Base-by-base conservation (phyloP, 2,797 vertebrate species). In the Neopelma chrysocephalum region DNA sequence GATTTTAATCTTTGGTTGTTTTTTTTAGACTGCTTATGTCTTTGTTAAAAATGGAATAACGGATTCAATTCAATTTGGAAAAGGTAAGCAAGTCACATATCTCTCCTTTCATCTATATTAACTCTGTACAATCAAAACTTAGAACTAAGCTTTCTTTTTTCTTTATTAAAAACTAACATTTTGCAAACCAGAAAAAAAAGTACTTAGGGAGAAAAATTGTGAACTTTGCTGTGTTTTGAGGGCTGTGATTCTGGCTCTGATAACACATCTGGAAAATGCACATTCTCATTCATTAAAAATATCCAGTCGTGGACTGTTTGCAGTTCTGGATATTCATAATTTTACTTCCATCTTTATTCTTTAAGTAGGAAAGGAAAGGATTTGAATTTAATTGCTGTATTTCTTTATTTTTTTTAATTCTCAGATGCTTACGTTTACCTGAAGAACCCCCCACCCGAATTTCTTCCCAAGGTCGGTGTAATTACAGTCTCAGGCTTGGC, bases 361-460 rank as follows among this genome's bases (percentile, higher is more conserved):
- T 58, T 26, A 58, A 29, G 22, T 38, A 12, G 12, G 27, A 79
- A 90, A 58, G 50, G 21, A 85, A 82, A 71, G n/a, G 1, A 38
- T 89, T 69, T 3, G 25, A 66, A 40, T 1, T 88, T 12, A 92
- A 61, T 56, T 79, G 17, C 25, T 45, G 3, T 81, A 12, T 31
- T 72, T 38, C 1, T 65, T 16, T 42, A 5, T 36, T n/a, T 66
- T 57, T 47, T 32, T 43, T 69, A 66, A 64, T 94, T 96, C 47
- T 88, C 90, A 99, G 99, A 99, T 98, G 94, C 98, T 12, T 99
- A 98, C 86, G 94, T 98, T 96, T 99, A 98, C 97, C 96, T 99
- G 95, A 99, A 98, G 97, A 98, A 99, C 92, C 99, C 99, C 25
- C 99, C 99, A 9, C 97, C 98, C 47, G 99, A 98, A 34, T 99